These are phyloP conservation scores for Ceratina japonica DNA, from an alignment of 1,140 invertebrate genomes.

Conservation along the genomic window DNA sequence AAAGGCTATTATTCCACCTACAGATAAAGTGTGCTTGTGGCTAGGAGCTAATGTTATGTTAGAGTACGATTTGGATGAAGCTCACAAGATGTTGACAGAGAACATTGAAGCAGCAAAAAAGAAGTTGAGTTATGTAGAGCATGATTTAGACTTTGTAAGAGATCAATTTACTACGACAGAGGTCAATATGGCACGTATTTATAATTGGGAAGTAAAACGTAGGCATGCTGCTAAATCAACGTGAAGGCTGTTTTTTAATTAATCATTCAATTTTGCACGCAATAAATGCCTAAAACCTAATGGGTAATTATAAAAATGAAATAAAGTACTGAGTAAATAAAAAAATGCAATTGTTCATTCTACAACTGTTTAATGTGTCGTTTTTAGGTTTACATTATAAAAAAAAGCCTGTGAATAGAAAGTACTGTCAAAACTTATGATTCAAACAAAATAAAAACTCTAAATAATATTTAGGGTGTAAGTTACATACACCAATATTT, in stretches of 20 bases:
- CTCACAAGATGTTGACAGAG: constrained; percentile 90
- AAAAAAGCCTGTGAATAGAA: constrained; percentile 23
- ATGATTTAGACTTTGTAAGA: constrained; percentile 94
- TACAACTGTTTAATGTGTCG: not conserved
- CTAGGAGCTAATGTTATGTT: constrained; percentile 99
- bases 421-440: constrained; percentile 17
- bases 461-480: constrained; percentile 36
- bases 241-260: constrained; percentile 45
- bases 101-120: constrained; percentile 93
- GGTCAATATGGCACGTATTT: constrained; percentile 98
- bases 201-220: constrained; percentile 97
- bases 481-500: constrained; percentile 46
- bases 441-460: constrained; percentile 33
- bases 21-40: constrained; percentile 98
- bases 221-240: constrained; percentile 83
- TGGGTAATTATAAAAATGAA: constrained; percentile 33
- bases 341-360: constrained; percentile 1
- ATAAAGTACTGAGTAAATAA: not conserved
- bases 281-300: constrained; percentile 46
- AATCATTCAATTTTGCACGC: constrained; percentile 17
- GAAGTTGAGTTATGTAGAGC: constrained; percentile 91
- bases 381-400: constrained; percentile 32
- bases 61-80: constrained; percentile 96
- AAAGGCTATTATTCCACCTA: constrained; percentile 92
- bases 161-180: constrained; percentile 99